phyloP scores from a whole-genome alignment of 2,797 vertebrate species.

The Taenioides sp. region DNA sequence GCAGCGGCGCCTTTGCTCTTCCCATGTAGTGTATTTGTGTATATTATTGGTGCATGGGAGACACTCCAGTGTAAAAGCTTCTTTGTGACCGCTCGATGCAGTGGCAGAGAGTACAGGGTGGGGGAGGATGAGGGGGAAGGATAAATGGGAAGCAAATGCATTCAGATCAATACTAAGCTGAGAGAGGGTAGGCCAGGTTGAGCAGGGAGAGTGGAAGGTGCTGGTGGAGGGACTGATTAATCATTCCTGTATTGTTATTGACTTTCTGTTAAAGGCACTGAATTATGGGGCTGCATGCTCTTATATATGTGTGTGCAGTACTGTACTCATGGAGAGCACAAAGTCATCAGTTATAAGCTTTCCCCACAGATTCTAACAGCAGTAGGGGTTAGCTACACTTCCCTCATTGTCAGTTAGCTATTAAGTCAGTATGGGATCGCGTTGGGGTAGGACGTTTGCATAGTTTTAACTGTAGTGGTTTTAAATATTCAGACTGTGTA shows the following conservation, averaged over 20 bases:
- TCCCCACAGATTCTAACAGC: slow-evolving; percentile 43
- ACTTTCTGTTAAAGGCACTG: slow-evolving; percentile 81
- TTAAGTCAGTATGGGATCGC: not conserved
- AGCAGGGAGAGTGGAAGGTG: slow-evolving; percentile 59
- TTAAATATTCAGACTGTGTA: slow-evolving; percentile 62
- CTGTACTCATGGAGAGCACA: slow-evolving; percentile 55
- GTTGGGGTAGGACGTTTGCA: slow-evolving; percentile 43
- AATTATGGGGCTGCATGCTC: slow-evolving; percentile 62
- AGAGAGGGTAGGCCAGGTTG: slow-evolving; percentile 63
- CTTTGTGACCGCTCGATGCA: slow-evolving; percentile 76
- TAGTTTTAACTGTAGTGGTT: slow-evolving; percentile 40
- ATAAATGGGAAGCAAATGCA: slow-evolving; percentile 84
- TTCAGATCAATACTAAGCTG: slow-evolving; percentile 81
- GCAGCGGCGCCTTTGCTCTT: slow-evolving; percentile 23
- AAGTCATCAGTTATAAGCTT: slow-evolving; percentile 69
- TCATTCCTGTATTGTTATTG: slow-evolving; percentile 82
- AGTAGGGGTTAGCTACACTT: slow-evolving; percentile 27
- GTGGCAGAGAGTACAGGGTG: slow-evolving; percentile 55
- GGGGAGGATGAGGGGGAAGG: slow-evolving; percentile 54
- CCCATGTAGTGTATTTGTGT: slow-evolving; percentile 19
- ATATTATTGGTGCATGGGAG: slow-evolving; percentile 33
- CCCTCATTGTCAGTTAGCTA: not conserved
- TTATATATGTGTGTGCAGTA: slow-evolving; percentile 34
- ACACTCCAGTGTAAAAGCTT: slow-evolving; percentile 69
- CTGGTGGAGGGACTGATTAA: slow-evolving; percentile 77